Conservation (phyloP, 2,113 vertebrate species). For the Hoplias malabaricus region DNA sequence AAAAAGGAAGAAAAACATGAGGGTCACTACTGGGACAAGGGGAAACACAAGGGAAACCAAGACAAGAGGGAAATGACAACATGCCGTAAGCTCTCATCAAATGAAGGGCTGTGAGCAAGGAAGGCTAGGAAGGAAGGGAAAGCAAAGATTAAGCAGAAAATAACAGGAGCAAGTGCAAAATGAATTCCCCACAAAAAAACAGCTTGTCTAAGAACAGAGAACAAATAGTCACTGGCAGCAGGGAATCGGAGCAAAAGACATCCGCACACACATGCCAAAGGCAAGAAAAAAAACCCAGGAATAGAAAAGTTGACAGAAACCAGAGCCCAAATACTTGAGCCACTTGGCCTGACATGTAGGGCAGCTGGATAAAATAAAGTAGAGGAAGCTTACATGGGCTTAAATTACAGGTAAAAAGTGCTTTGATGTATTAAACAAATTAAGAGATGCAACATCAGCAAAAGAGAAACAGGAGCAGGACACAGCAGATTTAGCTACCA, state of each 20-base stretch:
- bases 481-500: background rate
- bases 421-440: background rate
- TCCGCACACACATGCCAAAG: background rate
- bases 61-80: background rate
- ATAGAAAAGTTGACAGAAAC: background rate
- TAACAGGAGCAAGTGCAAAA: background rate
- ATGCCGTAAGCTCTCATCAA: background rate
- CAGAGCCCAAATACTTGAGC: background rate
- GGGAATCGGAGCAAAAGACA: background rate
- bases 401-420: background rate
- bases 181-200: background rate
- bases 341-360: background rate
- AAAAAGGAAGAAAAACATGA: background rate
- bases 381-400: background rate
- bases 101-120: background rate
- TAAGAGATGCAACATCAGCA: background rate
- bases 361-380: slow-evolving; percentile 17
- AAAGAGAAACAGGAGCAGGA: background rate
- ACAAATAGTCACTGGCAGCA: background rate
- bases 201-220: background rate
- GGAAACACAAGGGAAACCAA: background rate
- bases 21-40: background rate
- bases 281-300: background rate
- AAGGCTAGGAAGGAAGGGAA: background rate
- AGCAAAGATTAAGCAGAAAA: background rate